A percentile compares a stretch with the other conserved stretches of the same genome.
Evolutionary conservation across 2,113 vertebrate species (phyloP).

Genomic region (Pelecanus crispus): DNA sequence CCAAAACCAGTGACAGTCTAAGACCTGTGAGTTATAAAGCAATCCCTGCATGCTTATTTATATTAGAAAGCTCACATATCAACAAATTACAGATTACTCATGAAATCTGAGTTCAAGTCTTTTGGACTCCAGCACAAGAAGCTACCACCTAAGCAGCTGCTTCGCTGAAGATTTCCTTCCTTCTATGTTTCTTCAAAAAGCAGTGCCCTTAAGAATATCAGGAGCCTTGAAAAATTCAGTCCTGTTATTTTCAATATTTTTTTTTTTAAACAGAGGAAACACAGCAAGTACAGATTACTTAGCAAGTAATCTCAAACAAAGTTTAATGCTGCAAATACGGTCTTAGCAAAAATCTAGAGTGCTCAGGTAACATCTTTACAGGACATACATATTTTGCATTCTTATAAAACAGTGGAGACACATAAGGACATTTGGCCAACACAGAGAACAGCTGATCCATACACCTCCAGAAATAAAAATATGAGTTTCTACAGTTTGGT

Average conservation of each 20-base stretch:
- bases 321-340: not conserved
- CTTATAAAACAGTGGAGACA: not conserved
- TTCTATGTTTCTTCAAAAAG: not conserved
- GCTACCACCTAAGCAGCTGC: not conserved
- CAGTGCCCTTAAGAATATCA: not conserved
- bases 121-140: not conserved
- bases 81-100: not conserved
- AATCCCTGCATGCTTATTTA: not conserved
- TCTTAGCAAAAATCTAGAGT: not conserved
- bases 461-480: not conserved
- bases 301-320: not conserved
- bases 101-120: not conserved
- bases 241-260: not conserved
- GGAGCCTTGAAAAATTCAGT: not conserved
- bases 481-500: not conserved
- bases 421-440: not conserved
- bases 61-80: conserved; percentile 35
- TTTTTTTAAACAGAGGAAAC: not conserved
- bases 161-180: not conserved
- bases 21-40: conserved; percentile 7
- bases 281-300: not conserved
- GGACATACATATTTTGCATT: not conserved
- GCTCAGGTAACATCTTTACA: not conserved
- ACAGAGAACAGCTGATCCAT: not conserved
- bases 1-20: conserved; percentile 12